phyloP scores from a whole-genome alignment of 2,888 invertebrate species.

The Calliopum simillimum region DNA sequence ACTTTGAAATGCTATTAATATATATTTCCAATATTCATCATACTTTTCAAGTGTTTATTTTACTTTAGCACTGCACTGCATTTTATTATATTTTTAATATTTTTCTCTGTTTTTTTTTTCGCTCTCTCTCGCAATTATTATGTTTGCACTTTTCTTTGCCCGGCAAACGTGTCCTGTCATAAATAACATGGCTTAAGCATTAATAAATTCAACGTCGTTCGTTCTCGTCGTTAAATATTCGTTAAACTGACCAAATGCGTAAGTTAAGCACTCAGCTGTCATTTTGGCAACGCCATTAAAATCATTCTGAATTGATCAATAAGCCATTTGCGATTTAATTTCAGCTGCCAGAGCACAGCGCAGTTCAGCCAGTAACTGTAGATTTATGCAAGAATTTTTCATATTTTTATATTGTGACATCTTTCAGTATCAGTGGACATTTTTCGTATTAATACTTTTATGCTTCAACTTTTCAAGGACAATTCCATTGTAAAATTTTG shows the following conservation, averaged over 20 bases:
- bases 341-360: no score
- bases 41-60: no score
- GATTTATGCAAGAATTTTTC: neutral
- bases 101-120: neutral
- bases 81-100: neutral
- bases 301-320: neutral
- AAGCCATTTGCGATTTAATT: neutral
- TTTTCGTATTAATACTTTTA: no score
- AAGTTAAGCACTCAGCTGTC: conserved; percentile 28
- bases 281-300: conserved; percentile 13
- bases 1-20: no score
- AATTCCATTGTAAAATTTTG: no score
- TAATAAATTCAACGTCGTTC: conserved; percentile 12
- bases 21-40: no score
- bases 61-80: neutral
- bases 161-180: conserved; percentile 6
- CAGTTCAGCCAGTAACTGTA: no score
- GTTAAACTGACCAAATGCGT: conserved; percentile 16
- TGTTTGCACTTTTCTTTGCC: neutral
- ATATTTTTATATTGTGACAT: neutral
- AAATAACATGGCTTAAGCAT: conserved; percentile 9
- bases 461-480: no score
- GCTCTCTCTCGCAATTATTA: no score
- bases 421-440: no score
- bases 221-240: conserved; percentile 15